phyloP scores from a whole-genome alignment of 2,888 invertebrate genomes.

The Caradrina clavipalpis region DNA sequence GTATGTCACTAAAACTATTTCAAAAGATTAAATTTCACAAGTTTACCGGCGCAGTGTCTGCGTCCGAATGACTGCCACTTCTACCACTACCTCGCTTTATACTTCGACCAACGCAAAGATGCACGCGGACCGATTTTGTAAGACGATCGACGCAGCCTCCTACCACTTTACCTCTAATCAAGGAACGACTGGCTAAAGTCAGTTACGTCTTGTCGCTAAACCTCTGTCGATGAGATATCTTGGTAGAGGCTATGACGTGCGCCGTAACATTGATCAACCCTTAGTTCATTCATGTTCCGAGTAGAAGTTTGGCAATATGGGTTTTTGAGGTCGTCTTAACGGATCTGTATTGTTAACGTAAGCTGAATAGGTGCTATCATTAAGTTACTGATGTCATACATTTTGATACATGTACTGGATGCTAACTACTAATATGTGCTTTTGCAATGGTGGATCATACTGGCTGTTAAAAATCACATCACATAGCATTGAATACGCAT shows the following conservation, averaged over 20 bases:
- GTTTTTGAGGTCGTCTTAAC: constrained; percentile 83
- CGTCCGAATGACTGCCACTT: constrained; percentile 87
- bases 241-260: constrained; percentile 85
- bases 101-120: constrained; percentile 88
- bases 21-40: constrained; percentile 77
- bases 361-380: constrained; percentile 50
- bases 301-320: constrained; percentile 85
- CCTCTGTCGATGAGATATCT: constrained; percentile 42
- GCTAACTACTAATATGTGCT: constrained; percentile 15
- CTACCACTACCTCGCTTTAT: constrained; percentile 87
- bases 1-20: constrained; percentile 76
- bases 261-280: constrained; percentile 87
- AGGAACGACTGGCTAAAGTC: constrained; percentile 53
- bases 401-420: constrained; percentile 48
- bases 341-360: constrained; percentile 77
- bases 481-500: no score
- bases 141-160: constrained; percentile 82
- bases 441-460: neutral
- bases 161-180: constrained; percentile 77
- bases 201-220: constrained; percentile 47
- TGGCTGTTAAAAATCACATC: no score
- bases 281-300: constrained; percentile 85
- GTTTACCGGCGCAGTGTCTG: constrained; percentile 87
- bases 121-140: constrained; percentile 88
- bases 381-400: constrained; percentile 51